Base-by-base conservation (phyloP, 2,888 invertebrate genomes). In the Esperia sulphurella region DNA sequence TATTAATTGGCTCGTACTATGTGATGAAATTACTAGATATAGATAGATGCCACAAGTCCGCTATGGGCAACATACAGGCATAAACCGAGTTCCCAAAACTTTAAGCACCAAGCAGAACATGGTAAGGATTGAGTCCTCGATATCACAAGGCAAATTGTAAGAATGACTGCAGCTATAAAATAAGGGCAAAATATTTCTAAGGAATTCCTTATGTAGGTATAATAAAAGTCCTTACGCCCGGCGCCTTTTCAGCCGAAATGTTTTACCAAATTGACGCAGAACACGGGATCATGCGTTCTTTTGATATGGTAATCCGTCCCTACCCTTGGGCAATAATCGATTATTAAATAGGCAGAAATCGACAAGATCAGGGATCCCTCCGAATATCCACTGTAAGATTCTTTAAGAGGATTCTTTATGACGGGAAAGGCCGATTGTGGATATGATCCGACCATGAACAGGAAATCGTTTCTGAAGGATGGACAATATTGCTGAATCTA, bases 281-380 rank as follows among this genome's bases (percentile, higher is more conserved):
- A 74, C 79, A 77, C 71, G 75, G 77, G 79, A 79, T 82, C 78
- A 78, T 73, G 71, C 74, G 75, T 79, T 79, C 84, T 83, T 82
- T 87, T 86, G 86, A 86, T 85, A 86, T 87, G 86, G 82, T 86
- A 86, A 87, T 86, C 74, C 74, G 64, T 60, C 63, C 72, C 63
- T 68, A 69, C 76, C 82, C 76, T 73, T 63, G 58, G 71, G 79
- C 73, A 72, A 80, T 82, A 82, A 84, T 83, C 83, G 83, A 86
- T 85, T 87, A 86, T 84, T 83, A 84, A 83, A 84, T 79, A 80
- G 81, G 76, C 75, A 78, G 74, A 79, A 80, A 75, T 76, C 75
- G 74, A 65, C 59, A 71, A 61, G 75, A 80, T 79, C 79, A 71
- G 70, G 63, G 65, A 58, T 74, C 73, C 65, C 63, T 60, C 58